A percentile compares a stretch with the other conserved stretches of the same genome.
Conservation (phyloP, 2,113 vertebrate genomes). For the Hemiprocne comata region DNA sequence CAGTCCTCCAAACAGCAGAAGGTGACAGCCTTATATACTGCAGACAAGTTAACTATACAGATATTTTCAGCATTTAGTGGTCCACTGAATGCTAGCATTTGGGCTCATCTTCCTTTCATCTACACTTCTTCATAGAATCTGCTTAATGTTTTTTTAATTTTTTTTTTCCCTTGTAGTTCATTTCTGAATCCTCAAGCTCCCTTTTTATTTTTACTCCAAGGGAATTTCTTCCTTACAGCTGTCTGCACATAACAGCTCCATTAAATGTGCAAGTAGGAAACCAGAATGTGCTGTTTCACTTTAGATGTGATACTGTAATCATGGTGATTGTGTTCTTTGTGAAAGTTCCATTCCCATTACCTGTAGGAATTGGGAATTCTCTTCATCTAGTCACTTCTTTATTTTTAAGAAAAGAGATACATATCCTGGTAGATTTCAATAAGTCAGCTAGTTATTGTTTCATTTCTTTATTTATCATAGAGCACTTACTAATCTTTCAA, state of each 20-base stretch:
- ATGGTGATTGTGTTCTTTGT: not conserved
- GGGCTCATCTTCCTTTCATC: not conserved
- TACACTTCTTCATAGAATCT: not conserved
- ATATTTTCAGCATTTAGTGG: not conserved
- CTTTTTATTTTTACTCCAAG: not conserved
- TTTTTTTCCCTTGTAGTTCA: fast-evolving
- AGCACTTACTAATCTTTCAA: not conserved
- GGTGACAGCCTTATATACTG: not conserved
- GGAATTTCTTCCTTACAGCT: not conserved
- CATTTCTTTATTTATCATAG: not conserved
- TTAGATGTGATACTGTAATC: not conserved
- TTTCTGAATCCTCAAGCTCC: not conserved
- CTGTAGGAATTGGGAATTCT: not conserved
- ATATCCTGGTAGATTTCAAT: not conserved
- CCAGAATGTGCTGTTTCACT: not conserved
- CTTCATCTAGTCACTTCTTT: not conserved
- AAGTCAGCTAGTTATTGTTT: not conserved
- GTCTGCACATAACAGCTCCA: not conserved
- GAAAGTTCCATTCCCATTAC: not conserved
- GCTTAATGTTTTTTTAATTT: not conserved
- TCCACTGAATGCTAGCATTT: not conserved
- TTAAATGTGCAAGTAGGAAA: not conserved
- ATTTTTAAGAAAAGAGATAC: not conserved
- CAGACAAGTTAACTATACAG: not conserved
- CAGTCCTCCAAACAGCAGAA: not conserved